A percentile compares a stretch with the other conserved stretches of the same genome.
phyloP scores from a whole-genome alignment of 2,888 invertebrate species.

The Hyppa rectilinea region DNA sequence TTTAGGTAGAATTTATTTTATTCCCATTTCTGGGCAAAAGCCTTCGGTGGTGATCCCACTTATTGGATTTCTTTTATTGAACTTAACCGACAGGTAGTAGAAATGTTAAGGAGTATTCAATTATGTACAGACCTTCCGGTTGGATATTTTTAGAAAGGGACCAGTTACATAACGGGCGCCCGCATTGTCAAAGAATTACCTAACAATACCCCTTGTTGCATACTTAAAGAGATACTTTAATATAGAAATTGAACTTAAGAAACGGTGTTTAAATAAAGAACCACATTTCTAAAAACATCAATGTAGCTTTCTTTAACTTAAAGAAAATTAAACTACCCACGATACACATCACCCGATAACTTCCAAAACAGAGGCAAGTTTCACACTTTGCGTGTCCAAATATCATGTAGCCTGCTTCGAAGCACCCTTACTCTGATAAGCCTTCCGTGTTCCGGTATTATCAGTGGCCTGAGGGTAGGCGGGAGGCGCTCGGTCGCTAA shows the following conservation, averaged over 20 bases:
- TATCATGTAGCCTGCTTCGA: conserved; percentile 65
- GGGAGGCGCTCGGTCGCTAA: conserved; percentile 64
- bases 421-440: conserved; percentile 69
- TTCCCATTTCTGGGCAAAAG: conserved; percentile 23
- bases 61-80: conserved; percentile 49
- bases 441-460: conserved; percentile 71
- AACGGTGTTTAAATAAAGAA: conserved; percentile 19
- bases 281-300: conserved; percentile 1
- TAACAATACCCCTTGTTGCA: conserved; percentile 36
- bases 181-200: conserved; percentile 31
- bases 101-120: conserved; percentile 50
- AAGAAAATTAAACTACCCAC: conserved; percentile 33
- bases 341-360: conserved; percentile 55
- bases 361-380: conserved; percentile 60
- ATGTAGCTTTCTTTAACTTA: conserved; percentile 19
- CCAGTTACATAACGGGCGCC: conserved; percentile 28
- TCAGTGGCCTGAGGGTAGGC: conserved; percentile 61
- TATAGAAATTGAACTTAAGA: not conserved
- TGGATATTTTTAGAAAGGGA: conserved; percentile 29
- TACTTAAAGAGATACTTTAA: conserved; percentile 11
- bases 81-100: conserved; percentile 49
- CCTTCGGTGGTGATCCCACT: conserved; percentile 36
- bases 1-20: conserved; percentile 46
- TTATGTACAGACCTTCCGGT: conserved; percentile 40
- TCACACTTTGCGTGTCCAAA: conserved; percentile 68